Evolutionary conservation across 1,140 invertebrate species (phyloP), one percentile per base, ranked within the genome.

Genomic region (Drosophila punjabiensis): DNA sequence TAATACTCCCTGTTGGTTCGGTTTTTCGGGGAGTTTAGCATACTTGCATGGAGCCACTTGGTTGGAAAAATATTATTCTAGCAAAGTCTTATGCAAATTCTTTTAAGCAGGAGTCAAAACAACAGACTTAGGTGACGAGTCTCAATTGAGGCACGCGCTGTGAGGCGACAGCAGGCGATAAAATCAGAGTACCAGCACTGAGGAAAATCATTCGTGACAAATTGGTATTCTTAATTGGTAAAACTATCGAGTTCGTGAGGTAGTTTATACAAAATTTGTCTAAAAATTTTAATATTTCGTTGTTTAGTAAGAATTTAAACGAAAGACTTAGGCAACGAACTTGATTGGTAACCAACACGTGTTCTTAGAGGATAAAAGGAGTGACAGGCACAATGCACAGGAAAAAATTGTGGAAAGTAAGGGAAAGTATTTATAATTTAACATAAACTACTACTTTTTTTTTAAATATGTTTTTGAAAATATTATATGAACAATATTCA

Each of bases 81-180:
- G 64, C 50, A 59, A 63, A 82, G 76, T 64, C 33, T 63, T 82
- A 87, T 83, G 70, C 79, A 85, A 90, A 86, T 89, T 53, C 50
- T 52, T 62, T 74, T 14, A 53, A n/a, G 35, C n/a, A 56, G 48
- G 39, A 79, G 56, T 24, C 41, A 55, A 79, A 63, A 73, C 74
- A 60, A 79, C 74, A 89, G 82, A 85, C 86, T 85, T 56, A 70
- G 61, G 74, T 68, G 74, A 75, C 78, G 68, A 85, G 78, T 78
- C 79, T 68, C 24, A 58, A 47, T 60, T 79, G 56, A 79, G 75
- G 45, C 82, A 84, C 81, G 77, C 67, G 81, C 73, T 62, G 53
- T 50, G 56, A 37, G 50, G 65, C 65, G 33, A 50, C 62, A 67
- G 43, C 62, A 37, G 41, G 61, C 52, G 30, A 16, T 41, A 48